phyloP scores from a whole-genome alignment of 2,888 invertebrate genomes.

The Diarsia mendica region DNA sequence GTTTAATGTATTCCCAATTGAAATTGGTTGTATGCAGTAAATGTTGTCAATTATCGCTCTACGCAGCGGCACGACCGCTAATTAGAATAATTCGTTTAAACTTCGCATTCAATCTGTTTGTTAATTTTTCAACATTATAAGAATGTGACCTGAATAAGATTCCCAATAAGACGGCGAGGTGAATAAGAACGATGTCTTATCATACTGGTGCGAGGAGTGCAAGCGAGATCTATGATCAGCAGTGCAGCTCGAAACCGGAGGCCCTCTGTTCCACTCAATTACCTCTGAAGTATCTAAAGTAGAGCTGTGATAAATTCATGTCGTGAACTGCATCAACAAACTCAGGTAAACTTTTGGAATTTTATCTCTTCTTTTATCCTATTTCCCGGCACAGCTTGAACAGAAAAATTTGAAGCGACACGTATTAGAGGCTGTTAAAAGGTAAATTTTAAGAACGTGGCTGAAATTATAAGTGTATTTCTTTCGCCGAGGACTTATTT shows the following conservation, averaged over 20 bases:
- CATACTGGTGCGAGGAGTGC: slow-evolving; percentile 35
- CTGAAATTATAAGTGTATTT: slow-evolving; percentile 81
- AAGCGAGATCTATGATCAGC: slow-evolving; percentile 59
- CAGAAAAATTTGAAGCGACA: slow-evolving; percentile 80
- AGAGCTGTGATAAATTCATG: slow-evolving; percentile 83
- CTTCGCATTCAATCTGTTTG: slow-evolving; percentile 54
- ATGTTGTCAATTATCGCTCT: slow-evolving; percentile 45
- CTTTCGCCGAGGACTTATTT: slow-evolving; percentile 75
- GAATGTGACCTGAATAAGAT: slow-evolving; percentile 52
- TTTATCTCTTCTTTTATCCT: slow-evolving; percentile 81
- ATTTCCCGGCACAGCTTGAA: slow-evolving; percentile 75
- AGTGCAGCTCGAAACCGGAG: slow-evolving; percentile 70
- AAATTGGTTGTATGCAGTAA: slow-evolving; percentile 48
- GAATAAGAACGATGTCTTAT: slow-evolving; percentile 49
- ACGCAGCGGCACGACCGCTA: slow-evolving; percentile 40
- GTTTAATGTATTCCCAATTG: slow-evolving; percentile 41
- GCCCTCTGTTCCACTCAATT: slow-evolving; percentile 81
- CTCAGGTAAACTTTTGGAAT: slow-evolving; percentile 77
- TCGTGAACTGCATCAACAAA: slow-evolving; percentile 85
- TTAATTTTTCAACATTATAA: slow-evolving; percentile 53
- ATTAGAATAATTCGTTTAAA: slow-evolving; percentile 47
- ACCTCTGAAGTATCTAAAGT: slow-evolving; percentile 78
- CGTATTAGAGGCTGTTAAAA: slow-evolving; percentile 85
- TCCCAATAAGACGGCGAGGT: slow-evolving; percentile 22
- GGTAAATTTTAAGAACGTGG: slow-evolving; percentile 86